A percentile compares a stretch with the other conserved stretches of the same genome.
Conservation (phyloP, 2,888 invertebrate genomes). For the Cancer borealis region DNA sequence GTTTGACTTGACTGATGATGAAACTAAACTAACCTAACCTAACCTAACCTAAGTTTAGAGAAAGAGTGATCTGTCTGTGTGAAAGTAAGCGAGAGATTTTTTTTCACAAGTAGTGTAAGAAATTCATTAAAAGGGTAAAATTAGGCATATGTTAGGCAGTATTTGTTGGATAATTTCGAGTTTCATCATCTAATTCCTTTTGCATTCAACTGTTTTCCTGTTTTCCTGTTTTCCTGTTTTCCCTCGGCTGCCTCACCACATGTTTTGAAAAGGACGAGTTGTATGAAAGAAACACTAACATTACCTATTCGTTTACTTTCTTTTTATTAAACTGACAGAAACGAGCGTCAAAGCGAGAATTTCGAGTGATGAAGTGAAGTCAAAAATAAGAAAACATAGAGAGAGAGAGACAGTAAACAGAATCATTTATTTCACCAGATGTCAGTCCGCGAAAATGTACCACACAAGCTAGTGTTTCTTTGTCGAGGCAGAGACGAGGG, state of each 20-base stretch:
- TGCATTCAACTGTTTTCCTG: neutral
- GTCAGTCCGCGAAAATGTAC: neutral
- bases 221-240: neutral
- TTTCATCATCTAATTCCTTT: neutral
- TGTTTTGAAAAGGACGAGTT: neutral
- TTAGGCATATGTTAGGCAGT: neutral
- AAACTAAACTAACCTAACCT: neutral
- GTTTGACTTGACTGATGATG: neutral
- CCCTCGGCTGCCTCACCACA: neutral
- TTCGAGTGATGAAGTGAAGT: neutral
- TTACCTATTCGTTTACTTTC: neutral
- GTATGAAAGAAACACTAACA: neutral
- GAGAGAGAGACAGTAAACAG: neutral
- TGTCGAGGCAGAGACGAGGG: neutral
- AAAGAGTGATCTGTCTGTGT: neutral
- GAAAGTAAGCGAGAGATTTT: neutral
- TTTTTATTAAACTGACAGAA: neutral
- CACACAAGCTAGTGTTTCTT: slow-evolving; percentile 9
- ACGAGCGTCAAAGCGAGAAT: neutral
- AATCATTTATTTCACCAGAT: slow-evolving; percentile 20
- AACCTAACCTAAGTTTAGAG: neutral
- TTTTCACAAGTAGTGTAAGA: neutral
- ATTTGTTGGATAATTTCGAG: neutral
- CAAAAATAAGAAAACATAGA: neutral
- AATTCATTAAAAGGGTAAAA: neutral